Base-by-base conservation (phyloP, 2,797 vertebrate species). In the Loriculus beryllinus region DNA sequence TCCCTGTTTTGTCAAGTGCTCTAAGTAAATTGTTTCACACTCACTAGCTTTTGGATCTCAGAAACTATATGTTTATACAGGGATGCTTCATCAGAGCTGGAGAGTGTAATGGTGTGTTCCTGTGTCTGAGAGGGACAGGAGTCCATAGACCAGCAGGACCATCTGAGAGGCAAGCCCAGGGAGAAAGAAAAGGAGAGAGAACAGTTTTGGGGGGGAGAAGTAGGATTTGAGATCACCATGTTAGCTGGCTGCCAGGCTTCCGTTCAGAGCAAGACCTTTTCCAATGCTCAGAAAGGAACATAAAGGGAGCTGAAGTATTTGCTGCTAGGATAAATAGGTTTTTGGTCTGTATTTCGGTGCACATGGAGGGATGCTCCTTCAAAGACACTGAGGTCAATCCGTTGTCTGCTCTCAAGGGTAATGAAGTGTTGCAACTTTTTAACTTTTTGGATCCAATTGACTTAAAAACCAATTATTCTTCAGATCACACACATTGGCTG, bases 401-500 rank as follows among this genome's bases (percentile, higher is more conserved):
- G 18, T 47, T 9, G 9, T 78, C 31, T 79, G 33, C 35, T 92
- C 35, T 31, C 19, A 40, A 48, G n/a, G 43, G 25, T 33, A 39
- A 1, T 54, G 12, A 23, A 37, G 17, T 18, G 17, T 37, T 7
- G 75, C 52, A 60, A 10, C 6, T 69, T 56, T 33, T 35, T 82
- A 29, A 21, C 33, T 86, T 69, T n/a, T 15, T 35, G 39, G 25
- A 43, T 65, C 12, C 31, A 45, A 1, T 16, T 28, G 19, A 19
- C 39, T 47, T 70, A 33, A 62, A 83, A 33, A 56, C 22, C 6
- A 18, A 22, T 35, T 23, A 21, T 6, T n/a, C 6, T 59, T 63
- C 3, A 9, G 14, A 9, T 37, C 6, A 8, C 25, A 10, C 1
- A 0, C 5, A 13, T n/a, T 26, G 47, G 2, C 18, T 40, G 1